Percentiles rank a stretch among this genome's conserved stretches.
Evolutionary conservation across 2,113 vertebrate species (phyloP).

Genomic region (Gadus macrocephalus): DNA sequence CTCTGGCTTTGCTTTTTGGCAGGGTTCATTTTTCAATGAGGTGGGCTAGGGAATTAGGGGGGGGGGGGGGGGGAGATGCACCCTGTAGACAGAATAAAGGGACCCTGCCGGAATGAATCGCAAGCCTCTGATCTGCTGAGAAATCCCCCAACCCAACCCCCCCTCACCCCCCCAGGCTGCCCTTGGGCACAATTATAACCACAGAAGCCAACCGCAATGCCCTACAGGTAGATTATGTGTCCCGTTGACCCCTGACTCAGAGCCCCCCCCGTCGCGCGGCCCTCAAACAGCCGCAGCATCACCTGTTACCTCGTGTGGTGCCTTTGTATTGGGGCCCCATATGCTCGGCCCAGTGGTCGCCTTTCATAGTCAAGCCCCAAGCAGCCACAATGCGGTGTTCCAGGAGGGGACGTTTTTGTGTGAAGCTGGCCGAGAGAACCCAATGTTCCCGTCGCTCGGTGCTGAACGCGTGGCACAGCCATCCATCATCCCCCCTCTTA

Average conservation of each 20-base stretch:
- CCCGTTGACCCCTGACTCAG: constrained; percentile 9
- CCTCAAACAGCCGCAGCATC: no score
- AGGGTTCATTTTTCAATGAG: constrained; percentile 53
- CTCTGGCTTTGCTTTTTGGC: constrained; percentile 27
- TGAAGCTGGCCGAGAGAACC: constrained; percentile 25
- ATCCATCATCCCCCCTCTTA: constrained; percentile 53
- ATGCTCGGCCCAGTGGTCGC: no score
- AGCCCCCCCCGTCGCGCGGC: background rate
- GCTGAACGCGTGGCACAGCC: constrained; percentile 41
- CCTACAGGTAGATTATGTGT: constrained; percentile 15
- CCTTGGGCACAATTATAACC: background rate
- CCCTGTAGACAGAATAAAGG: background rate
- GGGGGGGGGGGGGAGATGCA: background rate
- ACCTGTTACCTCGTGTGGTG: no score
- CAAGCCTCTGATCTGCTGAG: constrained; percentile 6
- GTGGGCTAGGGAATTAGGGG: background rate
- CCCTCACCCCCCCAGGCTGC: no score
- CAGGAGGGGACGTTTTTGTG: no score
- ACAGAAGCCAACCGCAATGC: background rate
- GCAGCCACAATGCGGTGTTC: no score
- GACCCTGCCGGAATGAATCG: background rate
- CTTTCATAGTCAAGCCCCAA: no score
- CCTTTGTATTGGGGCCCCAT: no score
- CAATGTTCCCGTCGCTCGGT: constrained; percentile 41
- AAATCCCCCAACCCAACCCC: background rate